phyloP scores from a whole-genome alignment of 2,113 vertebrate genomes.

The Ophiodon elongatus region DNA sequence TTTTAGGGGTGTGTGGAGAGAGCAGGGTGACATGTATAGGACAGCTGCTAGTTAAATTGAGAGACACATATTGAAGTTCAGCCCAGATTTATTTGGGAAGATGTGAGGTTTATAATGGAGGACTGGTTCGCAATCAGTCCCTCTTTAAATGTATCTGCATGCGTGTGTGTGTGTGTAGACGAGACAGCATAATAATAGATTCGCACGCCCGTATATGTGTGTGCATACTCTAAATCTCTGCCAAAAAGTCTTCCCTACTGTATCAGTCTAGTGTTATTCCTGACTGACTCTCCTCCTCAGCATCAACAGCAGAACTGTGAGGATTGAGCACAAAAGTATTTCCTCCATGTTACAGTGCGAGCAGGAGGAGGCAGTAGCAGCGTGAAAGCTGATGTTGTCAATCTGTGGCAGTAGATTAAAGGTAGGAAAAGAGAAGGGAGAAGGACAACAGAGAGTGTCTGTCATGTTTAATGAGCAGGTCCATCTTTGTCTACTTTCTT shows the following conservation, averaged over 20 bases:
- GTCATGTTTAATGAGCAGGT: slow-evolving; percentile 57
- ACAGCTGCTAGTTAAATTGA: slow-evolving; percentile 65
- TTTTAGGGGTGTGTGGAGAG: slow-evolving; percentile 13
- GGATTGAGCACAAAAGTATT: slow-evolving; percentile 30
- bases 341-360: background rate
- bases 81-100: slow-evolving; percentile 3
- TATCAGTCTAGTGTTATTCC: slow-evolving; percentile 30
- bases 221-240: slow-evolving; percentile 4
- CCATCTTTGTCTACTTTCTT: background rate
- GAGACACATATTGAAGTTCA: slow-evolving; percentile 22
- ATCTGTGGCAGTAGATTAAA: slow-evolving; percentile 40
- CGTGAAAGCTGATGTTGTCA: slow-evolving; percentile 39
- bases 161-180: background rate
- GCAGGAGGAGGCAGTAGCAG: slow-evolving; percentile 10
- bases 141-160: background rate
- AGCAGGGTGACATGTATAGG: slow-evolving; percentile 38
- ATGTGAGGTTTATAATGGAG: slow-evolving; percentile 10
- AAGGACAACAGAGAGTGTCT: slow-evolving; percentile 6
- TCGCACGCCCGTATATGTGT: background rate
- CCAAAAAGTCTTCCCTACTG: slow-evolving; percentile 6
- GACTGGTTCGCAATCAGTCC: background rate
- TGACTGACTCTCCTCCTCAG: slow-evolving; percentile 13
- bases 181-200: background rate
- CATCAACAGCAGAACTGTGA: slow-evolving; percentile 8
- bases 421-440: slow-evolving; percentile 24